Evolutionary conservation across 2,113 vertebrate species (phyloP).

Genomic region (Copsychus sechellarum): DNA sequence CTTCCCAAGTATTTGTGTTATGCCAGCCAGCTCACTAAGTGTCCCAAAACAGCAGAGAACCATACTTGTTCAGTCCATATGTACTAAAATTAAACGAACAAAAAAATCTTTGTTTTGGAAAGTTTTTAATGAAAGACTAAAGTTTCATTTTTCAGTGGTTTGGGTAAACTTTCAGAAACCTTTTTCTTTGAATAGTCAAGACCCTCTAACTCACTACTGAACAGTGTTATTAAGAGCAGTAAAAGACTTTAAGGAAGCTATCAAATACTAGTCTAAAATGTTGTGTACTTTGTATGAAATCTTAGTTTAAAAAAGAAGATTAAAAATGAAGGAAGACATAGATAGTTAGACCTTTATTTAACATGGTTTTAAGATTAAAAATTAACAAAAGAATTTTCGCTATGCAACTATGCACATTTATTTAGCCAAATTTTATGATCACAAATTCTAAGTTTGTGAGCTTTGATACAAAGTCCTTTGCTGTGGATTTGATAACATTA

Average conservation of each 20-base stretch:
- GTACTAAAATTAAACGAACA: neutral
- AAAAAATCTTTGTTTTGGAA: neutral
- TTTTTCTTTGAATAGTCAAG: neutral
- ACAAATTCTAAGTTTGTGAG: neutral
- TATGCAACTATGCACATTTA: neutral
- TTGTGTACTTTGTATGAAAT: neutral
- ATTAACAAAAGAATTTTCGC: neutral
- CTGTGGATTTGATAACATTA: neutral
- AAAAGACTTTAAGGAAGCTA: neutral
- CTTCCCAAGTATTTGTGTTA: conserved; percentile 59
- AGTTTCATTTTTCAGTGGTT: conserved; percentile 42
- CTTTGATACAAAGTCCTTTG: neutral
- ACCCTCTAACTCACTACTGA: neutral
- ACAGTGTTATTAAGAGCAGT: neutral
- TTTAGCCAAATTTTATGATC: neutral
- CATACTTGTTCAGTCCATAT: neutral
- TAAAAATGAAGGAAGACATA: neutral
- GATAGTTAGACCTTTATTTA: neutral
- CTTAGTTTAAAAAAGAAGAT: neutral
- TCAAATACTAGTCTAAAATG: neutral
- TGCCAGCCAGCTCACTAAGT: conserved; percentile 12
- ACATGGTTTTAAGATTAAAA: neutral
- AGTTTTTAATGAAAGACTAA: conserved; percentile 6
- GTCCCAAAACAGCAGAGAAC: conserved; percentile 27
- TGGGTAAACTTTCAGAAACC: neutral